Evolutionary conservation across 2,113 vertebrate species (phyloP).

Genomic region (Chelonoidis abingdonii): DNA sequence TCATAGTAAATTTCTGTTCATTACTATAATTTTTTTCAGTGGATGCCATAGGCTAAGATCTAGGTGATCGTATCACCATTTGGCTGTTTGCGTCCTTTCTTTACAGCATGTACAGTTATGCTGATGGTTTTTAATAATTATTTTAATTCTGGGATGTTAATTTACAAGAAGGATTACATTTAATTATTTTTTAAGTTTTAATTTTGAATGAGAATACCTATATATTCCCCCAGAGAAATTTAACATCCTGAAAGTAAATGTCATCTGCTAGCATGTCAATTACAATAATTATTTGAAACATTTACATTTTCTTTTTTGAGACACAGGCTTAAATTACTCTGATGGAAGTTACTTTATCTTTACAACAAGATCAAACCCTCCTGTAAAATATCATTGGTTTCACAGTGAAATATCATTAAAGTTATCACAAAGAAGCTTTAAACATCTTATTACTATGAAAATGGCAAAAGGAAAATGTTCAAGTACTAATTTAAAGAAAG

Average conservation of each 20-base stretch:
- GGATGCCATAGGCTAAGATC: not conserved
- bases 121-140: not conserved
- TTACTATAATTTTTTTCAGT: not conserved
- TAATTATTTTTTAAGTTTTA: conserved; percentile 52
- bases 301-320: conserved; percentile 52
- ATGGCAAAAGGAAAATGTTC: not conserved
- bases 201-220: conserved; percentile 51
- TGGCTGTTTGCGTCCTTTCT: not conserved
- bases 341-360: conserved; percentile 38
- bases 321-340: conserved; percentile 4
- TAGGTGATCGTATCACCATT: not conserved
- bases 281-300: conserved; percentile 52
- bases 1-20: not conserved
- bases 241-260: conserved; percentile 59
- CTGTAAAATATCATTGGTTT: conserved; percentile 28
- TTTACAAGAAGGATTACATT: conserved; percentile 36
- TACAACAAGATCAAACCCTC: conserved; percentile 20
- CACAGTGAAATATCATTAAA: not conserved
- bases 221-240: conserved; percentile 9
- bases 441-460: not conserved
- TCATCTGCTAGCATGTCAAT: conserved; percentile 36
- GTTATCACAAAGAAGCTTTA: not conserved
- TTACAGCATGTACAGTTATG: not conserved
- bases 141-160: conserved; percentile 26
- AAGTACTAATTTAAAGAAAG: not conserved